Conservation (phyloP, 2,888 invertebrate species). For the Polymixis lichenea region DNA sequence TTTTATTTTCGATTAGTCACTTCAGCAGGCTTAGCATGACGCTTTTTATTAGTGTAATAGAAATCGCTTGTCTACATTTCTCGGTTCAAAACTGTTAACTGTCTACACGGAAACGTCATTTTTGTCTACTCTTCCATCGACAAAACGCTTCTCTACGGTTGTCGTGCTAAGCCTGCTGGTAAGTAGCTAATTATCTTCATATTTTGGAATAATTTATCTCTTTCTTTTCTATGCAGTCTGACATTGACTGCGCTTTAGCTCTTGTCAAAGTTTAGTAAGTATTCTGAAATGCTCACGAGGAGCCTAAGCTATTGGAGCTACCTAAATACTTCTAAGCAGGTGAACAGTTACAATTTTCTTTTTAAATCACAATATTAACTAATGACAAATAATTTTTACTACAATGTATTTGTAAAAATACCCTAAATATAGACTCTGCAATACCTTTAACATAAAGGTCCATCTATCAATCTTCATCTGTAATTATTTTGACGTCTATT, state of each 20-base stretch:
- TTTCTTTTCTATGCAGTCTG: not conserved
- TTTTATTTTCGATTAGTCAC: not conserved
- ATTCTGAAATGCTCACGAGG: not conserved
- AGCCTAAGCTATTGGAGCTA: not conserved
- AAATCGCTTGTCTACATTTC: too few species aligned
- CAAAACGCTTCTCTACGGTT: too few species aligned
- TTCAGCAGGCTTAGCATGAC: too few species aligned
- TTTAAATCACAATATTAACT: constrained; percentile 6
- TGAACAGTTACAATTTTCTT: not conserved
- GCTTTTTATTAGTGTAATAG: too few species aligned
- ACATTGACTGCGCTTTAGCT: not conserved
- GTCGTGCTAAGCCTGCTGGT: too few species aligned
- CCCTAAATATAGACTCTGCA: constrained; percentile 26
- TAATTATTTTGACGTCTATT: constrained; percentile 82
- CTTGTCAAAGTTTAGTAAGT: not conserved
- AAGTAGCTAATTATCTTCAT: too few species aligned
- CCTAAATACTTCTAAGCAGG: constrained; percentile 11
- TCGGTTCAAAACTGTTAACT: too few species aligned
- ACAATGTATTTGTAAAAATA: constrained; percentile 14
- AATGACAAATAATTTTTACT: not conserved
- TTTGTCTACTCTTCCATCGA: too few species aligned
- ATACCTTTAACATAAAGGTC: constrained; percentile 46
- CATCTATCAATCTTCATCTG: constrained; percentile 74
- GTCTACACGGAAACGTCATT: too few species aligned
- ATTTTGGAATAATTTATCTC: not conserved